Conservation (phyloP, 2,888 invertebrate species). For the Automeris io region DNA sequence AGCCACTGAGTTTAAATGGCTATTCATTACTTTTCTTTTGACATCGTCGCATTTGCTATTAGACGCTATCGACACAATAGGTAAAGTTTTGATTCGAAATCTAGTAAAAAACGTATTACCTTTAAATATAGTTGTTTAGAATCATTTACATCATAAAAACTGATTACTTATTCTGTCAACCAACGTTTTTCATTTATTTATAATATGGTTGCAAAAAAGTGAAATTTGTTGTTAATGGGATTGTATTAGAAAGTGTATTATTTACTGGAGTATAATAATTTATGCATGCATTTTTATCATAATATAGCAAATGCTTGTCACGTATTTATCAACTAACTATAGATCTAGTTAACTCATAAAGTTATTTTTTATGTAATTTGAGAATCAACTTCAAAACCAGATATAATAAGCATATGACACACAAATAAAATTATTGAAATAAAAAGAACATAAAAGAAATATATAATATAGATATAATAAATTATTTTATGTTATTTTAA, state of each 20-base stretch:
- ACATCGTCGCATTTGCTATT: background rate
- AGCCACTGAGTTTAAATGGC: constrained; percentile 26
- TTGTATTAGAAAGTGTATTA: background rate
- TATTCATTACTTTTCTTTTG: background rate
- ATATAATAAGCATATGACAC: too few species aligned
- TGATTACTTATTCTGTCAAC: background rate
- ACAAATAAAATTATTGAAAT: too few species aligned
- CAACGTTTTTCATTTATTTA: background rate
- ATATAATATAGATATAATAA: too few species aligned
- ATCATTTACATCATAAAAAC: background rate
- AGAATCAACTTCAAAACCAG: too few species aligned
- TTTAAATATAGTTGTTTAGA: background rate
- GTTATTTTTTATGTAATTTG: too few species aligned
- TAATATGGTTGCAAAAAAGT: background rate
- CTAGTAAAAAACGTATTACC: background rate
- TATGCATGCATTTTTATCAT: background rate
- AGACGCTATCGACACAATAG: constrained; percentile 1
- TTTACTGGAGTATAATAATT: background rate
- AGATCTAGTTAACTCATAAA: background rate
- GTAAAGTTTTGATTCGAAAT: background rate
- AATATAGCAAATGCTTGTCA: background rate
- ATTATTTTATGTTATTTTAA: too few species aligned
- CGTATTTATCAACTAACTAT: background rate
- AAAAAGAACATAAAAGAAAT: too few species aligned
- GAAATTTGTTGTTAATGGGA: background rate